Percentiles rank a stretch among this genome's conserved stretches.
Evolutionary conservation across 2,888 invertebrate species (phyloP).

Genomic region (Polyommatus iphigenia): DNA sequence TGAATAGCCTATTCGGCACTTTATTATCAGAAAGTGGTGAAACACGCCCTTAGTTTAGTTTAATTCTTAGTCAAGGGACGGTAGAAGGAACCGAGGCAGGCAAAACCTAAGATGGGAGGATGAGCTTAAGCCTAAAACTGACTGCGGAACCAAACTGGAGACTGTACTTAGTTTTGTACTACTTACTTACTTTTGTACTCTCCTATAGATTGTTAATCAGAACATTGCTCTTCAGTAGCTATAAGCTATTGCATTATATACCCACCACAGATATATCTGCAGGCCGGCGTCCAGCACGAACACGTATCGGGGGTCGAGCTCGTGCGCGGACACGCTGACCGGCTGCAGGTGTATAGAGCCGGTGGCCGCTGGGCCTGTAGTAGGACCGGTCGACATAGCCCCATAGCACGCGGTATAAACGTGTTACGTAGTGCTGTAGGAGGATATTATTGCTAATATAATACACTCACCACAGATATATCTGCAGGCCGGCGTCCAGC

Average conservation of each 20-base stretch:
- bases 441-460: neutral
- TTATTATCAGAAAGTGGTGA: no score
- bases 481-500: constrained; percentile 90
- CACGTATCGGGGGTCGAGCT: constrained; percentile 93
- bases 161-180: no score
- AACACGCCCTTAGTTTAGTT: no score
- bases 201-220: no score
- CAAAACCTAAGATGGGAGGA: no score
- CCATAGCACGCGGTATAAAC: constrained; percentile 94
- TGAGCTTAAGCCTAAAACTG: no score
- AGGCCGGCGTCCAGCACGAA: constrained; percentile 92
- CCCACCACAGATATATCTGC: constrained; percentile 91
- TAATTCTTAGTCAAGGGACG: no score
- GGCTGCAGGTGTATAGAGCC: constrained; percentile 94
- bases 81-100: no score
- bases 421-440: constrained; percentile 87
- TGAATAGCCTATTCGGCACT: no score
- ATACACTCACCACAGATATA: constrained; percentile 88
- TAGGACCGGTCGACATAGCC: constrained; percentile 85
- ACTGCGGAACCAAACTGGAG: no score
- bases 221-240: constrained; percentile 36
- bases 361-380: constrained; percentile 86
- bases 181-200: no score
- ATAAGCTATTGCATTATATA: no score
- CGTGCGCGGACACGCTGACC: constrained; percentile 83